These are phyloP conservation scores for Sesia bembeciformis DNA, from an alignment of 2,888 invertebrate genomes.

Conservation along the genomic window DNA sequence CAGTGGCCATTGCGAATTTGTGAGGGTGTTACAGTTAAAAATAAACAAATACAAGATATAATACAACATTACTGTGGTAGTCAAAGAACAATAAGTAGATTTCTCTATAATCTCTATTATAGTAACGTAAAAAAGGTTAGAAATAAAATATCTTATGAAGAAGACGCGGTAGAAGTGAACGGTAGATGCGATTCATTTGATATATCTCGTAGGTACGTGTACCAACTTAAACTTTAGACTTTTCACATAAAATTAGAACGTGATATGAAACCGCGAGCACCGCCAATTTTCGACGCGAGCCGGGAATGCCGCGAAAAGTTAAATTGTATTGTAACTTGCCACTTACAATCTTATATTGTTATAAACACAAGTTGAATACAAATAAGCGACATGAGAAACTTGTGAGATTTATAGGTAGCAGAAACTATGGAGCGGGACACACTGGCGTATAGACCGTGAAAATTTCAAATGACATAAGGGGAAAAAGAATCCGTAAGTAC, in stretches of 20 bases:
- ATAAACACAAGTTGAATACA: background rate
- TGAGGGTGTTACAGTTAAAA: too few species aligned
- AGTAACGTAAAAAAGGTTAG: too few species aligned
- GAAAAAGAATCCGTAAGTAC: too few species aligned
- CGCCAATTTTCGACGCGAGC: background rate
- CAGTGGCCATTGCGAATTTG: too few species aligned
- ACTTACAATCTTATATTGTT: background rate
- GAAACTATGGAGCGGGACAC: background rate
- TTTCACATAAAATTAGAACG: slow-evolving; percentile 3
- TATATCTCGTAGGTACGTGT: background rate
- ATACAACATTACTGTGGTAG: too few species aligned
- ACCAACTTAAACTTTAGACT: slow-evolving; percentile 3
- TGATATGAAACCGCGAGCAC: background rate
- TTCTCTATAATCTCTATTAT: too few species aligned
- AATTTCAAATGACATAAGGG: too few species aligned
- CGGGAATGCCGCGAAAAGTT: background rate
- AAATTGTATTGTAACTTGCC: background rate
- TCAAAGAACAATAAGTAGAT: too few species aligned
- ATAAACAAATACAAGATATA: too few species aligned
- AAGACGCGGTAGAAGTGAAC: too few species aligned
- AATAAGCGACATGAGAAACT: background rate
- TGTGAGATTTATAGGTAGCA: background rate
- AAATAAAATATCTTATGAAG: too few species aligned
- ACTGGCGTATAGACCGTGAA: background rate
- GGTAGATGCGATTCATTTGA: background rate